A percentile compares a stretch with the other conserved stretches of the same genome.
Conservation (phyloP, 2,113 vertebrate species). For the Hemiprocne comata region DNA sequence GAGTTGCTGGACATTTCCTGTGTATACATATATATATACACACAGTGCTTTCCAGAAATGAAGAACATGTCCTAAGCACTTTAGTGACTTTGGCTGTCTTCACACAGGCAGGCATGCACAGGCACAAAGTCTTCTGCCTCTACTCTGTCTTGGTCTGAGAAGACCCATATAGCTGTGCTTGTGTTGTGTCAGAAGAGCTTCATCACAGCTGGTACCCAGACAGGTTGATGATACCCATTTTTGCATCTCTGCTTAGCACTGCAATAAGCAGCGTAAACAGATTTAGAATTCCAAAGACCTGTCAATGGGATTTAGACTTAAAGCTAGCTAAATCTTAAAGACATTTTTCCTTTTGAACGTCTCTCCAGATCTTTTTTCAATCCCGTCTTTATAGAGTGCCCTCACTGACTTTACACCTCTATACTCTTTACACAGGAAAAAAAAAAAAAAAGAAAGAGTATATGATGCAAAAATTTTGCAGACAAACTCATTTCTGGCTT, state of each 20-base stretch:
- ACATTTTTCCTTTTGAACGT: background rate
- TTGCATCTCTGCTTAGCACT: background rate
- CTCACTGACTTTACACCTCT: background rate
- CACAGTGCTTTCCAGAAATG: background rate
- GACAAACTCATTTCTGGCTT: background rate
- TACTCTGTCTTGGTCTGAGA: background rate
- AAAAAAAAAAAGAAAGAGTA: background rate
- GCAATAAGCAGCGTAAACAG: background rate
- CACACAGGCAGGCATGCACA: background rate
- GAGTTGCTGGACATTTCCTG: background rate
- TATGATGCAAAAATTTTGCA: background rate
- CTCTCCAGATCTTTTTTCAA: background rate
- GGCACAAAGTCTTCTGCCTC: background rate
- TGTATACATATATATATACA: accelerated
- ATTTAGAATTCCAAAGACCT: background rate
- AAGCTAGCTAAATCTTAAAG: background rate
- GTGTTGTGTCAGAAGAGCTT: background rate
- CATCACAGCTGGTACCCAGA: background rate
- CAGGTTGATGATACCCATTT: background rate
- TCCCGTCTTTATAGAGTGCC: background rate
- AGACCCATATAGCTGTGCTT: background rate
- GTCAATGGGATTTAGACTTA: background rate
- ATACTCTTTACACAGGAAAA: background rate
- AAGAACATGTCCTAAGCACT: background rate
- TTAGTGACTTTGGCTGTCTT: background rate